Evolutionary conservation across 2,888 invertebrate species (phyloP).

Genomic region (Nysson spinosus): DNA sequence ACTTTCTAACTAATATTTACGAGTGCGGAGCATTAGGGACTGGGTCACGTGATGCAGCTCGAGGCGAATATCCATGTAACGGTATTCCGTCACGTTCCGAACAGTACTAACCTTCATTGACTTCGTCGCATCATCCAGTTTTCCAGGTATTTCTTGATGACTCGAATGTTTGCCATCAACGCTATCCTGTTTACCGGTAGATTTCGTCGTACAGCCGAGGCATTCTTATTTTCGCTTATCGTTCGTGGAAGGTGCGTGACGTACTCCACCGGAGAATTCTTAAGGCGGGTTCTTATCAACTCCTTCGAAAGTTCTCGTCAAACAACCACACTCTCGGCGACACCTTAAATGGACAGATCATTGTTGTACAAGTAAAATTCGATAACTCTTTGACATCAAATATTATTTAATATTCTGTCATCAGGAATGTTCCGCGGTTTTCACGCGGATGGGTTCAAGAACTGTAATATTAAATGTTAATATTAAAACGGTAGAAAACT

Average conservation of each 20-base stretch:
- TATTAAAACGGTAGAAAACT: too few relatives aligned
- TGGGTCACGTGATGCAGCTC: neutral
- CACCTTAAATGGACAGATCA: neutral
- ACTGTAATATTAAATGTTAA: too few relatives aligned
- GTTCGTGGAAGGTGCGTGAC: slow-evolving; percentile 59
- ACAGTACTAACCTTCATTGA: neutral
- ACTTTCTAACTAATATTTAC: too few relatives aligned
- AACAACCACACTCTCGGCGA: slow-evolving; percentile 10
- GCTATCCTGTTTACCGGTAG: slow-evolving; percentile 24
- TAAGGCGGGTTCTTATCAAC: slow-evolving; percentile 53
- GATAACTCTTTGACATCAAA: too few relatives aligned
- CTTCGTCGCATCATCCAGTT: slow-evolving; percentile 8
- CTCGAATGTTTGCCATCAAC: neutral
- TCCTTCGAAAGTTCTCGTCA: slow-evolving; percentile 45
- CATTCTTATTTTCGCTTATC: slow-evolving; percentile 41
- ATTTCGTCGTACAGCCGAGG: slow-evolving; percentile 38
- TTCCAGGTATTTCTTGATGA: slow-evolving; percentile 30
- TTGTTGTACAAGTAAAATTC: too few relatives aligned
- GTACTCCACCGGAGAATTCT: slow-evolving; percentile 51
- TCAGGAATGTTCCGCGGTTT: too few relatives aligned
- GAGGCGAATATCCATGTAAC: slow-evolving; percentile 13
- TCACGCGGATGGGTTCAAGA: too few relatives aligned
- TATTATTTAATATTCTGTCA: too few relatives aligned
- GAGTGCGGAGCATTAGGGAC: slow-evolving; percentile 1
- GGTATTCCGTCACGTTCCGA: slow-evolving; percentile 11